These are phyloP conservation scores for Apamea monoglypha DNA, from an alignment of 2,888 invertebrate species.

Conservation along the genomic window DNA sequence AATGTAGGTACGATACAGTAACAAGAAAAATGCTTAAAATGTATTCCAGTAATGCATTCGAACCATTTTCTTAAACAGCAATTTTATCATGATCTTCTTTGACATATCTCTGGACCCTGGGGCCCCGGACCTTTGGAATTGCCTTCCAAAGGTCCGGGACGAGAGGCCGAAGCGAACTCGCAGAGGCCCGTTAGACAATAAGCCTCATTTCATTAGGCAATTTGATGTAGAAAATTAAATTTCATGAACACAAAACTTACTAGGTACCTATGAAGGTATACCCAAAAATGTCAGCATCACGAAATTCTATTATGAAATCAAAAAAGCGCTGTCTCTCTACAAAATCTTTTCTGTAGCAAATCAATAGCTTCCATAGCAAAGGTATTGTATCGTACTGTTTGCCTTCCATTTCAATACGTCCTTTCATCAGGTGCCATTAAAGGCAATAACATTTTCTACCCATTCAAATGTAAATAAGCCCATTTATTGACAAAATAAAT, in stretches of 20 bases:
- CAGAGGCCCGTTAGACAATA: too few relatives aligned
- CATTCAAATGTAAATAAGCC: slow-evolving; percentile 58
- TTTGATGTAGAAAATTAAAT: neutral
- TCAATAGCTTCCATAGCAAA: neutral
- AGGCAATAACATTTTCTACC: slow-evolving; percentile 16
- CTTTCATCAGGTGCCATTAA: slow-evolving; percentile 32
- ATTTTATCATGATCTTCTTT: neutral
- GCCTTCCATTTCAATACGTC: slow-evolving; percentile 21
- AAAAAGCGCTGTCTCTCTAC: neutral
- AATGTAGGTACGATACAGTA: neutral
- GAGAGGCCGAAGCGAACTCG: too few relatives aligned
- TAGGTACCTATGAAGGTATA: neutral
- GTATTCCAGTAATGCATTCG: neutral
- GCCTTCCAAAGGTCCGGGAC: neutral
- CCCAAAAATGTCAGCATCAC: neutral
- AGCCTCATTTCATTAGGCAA: too few relatives aligned
- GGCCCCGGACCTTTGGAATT: neutral
- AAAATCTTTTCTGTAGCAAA: slow-evolving; percentile 1
- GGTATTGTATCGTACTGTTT: neutral
- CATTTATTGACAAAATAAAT: slow-evolving; percentile 41
- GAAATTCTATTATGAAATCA: slow-evolving; percentile 2
- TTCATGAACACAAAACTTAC: slow-evolving; percentile 1
- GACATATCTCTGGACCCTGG: too few relatives aligned
- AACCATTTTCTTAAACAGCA: neutral
- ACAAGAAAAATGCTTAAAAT: neutral